Conservation (phyloP, 37 sponge, comb jelly and placozoan species). For the Lycopodina hypogea region DNA sequence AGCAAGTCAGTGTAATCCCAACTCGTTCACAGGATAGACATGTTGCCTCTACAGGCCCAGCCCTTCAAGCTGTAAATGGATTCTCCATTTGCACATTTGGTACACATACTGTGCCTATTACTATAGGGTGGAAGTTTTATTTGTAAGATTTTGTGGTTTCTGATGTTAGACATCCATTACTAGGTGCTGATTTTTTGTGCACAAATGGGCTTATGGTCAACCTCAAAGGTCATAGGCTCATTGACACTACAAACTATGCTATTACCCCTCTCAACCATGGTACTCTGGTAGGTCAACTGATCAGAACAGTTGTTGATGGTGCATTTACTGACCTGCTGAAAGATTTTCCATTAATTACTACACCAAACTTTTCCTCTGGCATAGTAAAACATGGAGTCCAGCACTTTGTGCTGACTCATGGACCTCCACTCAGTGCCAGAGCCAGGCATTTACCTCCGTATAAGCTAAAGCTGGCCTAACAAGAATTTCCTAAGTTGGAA, state of each 20-base stretch:
- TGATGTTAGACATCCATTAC: conserved; percentile 17
- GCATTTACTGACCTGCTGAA: not conserved
- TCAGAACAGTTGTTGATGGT: no score
- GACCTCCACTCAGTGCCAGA: not conserved
- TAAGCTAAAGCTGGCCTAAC: no score
- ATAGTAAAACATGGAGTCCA: not conserved
- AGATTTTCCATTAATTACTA: conserved; percentile 25
- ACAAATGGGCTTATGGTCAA: not conserved
- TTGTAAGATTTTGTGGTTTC: conserved; percentile 4
- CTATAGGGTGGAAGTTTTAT: not conserved
- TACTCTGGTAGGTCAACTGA: no score
- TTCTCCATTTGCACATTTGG: conserved; percentile 13
- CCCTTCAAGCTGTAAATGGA: conserved; percentile 25
- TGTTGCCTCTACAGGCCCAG: not conserved
- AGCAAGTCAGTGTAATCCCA: conserved; percentile 29
- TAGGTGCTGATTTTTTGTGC: conserved; percentile 30
- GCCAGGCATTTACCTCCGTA: no score
- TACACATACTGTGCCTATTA: conserved; percentile 1
- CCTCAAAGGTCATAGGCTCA: conserved; percentile 6
- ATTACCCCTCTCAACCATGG: not conserved
- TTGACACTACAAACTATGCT: not conserved
- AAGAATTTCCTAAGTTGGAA: no score
- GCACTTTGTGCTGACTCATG: not conserved
- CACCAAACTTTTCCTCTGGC: not conserved
- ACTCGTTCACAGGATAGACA: not conserved